phyloP scores from a whole-genome alignment of 2,888 invertebrate species.

The Scaptomyza caliginosa region DNA sequence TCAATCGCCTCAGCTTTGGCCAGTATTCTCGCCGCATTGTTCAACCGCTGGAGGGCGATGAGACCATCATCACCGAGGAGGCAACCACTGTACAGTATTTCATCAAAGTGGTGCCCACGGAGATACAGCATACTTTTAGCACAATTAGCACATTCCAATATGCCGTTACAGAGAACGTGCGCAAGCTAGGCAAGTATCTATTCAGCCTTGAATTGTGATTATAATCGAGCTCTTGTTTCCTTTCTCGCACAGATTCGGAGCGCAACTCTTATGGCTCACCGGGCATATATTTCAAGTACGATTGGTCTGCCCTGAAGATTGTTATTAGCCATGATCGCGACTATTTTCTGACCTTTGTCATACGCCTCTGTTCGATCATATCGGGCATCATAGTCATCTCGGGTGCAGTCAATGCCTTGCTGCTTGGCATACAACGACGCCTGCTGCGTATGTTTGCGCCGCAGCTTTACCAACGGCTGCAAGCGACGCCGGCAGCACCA shows the following conservation, averaged over 20 bases:
- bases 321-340: slow-evolving; percentile 92
- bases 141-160: slow-evolving; percentile 94
- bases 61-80: slow-evolving; percentile 88
- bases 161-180: slow-evolving; percentile 94
- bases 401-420: slow-evolving; percentile 74
- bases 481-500: slow-evolving; percentile 24
- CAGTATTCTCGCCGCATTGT: slow-evolving; percentile 94
- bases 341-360: slow-evolving; percentile 90
- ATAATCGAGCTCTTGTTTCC: not conserved
- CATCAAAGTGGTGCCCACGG: slow-evolving; percentile 97
- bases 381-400: slow-evolving; percentile 96
- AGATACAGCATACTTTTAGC: slow-evolving; percentile 91
- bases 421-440: slow-evolving; percentile 61
- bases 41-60: slow-evolving; percentile 97
- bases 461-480: slow-evolving; percentile 56
- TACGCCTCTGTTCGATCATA: slow-evolving; percentile 95
- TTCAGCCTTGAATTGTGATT: too few relatives aligned
- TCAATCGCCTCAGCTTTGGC: slow-evolving; percentile 97
- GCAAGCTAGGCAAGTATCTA: slow-evolving; percentile 89
- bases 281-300: slow-evolving; percentile 97
- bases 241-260: slow-evolving; percentile 84
- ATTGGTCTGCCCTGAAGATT: slow-evolving; percentile 95
- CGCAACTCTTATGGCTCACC: slow-evolving; percentile 96
- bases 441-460: slow-evolving; percentile 68
- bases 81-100: slow-evolving; percentile 90